Percentiles rank a stretch among this genome's conserved stretches.
Evolutionary conservation across 1,140 invertebrate species (phyloP).

Genomic region (roundworm (Caenorhabditis elegans)): WBcel235 BX284604.4:10366501-10367000

Average conservation of each 20-base stretch:
- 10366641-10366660: slow-evolving; percentile 88
- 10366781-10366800: slow-evolving; percentile 83
- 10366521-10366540: background rate
- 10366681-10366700: background rate
- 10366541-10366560: slow-evolving; percentile 35
- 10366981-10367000: slow-evolving; percentile 85
- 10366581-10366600: slow-evolving; percentile 13
- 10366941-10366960: slow-evolving; percentile 81
- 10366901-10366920: slow-evolving; percentile 89
- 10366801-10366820: slow-evolving; percentile 84
- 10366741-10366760: slow-evolving; percentile 76
- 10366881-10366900: slow-evolving; percentile 84
- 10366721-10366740: slow-evolving; percentile 82
- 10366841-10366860: background rate
- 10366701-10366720: slow-evolving; percentile 75
- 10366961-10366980: slow-evolving; percentile 88
- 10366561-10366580: slow-evolving; percentile 18
- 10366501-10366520: background rate
- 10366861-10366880: slow-evolving; percentile 77
- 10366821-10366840: slow-evolving; percentile 72
- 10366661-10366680: slow-evolving; percentile 71
- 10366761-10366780: slow-evolving; percentile 78
- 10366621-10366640: slow-evolving; percentile 93
- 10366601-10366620: slow-evolving; percentile 73
- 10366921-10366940: slow-evolving; percentile 84